Evolutionary conservation across 2,797 vertebrate genomes (phyloP), one percentile per base, ranked within the genome.

Genomic region (Cuculus canorus): DNA sequence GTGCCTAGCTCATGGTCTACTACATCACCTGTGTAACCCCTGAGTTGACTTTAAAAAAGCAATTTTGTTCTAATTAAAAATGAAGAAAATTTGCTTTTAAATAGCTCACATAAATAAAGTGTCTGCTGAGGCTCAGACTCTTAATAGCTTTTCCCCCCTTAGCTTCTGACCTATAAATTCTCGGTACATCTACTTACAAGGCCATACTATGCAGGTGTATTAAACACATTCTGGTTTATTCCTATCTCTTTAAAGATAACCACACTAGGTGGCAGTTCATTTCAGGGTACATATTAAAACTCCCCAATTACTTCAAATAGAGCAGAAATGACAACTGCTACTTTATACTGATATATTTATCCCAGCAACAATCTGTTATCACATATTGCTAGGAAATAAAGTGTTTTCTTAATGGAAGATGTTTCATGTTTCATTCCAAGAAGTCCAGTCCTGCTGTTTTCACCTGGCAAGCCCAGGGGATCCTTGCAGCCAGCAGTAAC

Each of bases 281-380:
- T 95, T 93, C 82, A 93, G 72, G 68, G 77, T 77, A 50, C 63
- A 10, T 88, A 86, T 86, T 95, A 94, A 93, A 95, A 91, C 57
- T 85, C 72, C 65, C 65, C 88, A 68, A 83, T 88, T 92, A 86
- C 91, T 82, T 88, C 73, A 92, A 84, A 79, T 64, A 81, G 85
- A 93, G 80, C 92, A 90, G 87, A 95, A 95, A 92, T 92, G 86
- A 87, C 93, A 96, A 41, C 30, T 66, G 33, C 75, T 35, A 79
- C 78, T 89, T 89, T 91, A 28, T 32, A 37, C 68, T 60, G 73
- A 88, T 93, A 63, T 60, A 90, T 92, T 94, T 96, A 89, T 82
- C 90, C 70, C 86, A 91, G 77, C 80, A 92, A 77, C 94, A 90
- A 87, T 95, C 91, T 94, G 89, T 94, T 95, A 88, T 17, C 84